phyloP scores from a whole-genome alignment of 2,888 invertebrate genomes.

The Sesia bembeciformis region DNA sequence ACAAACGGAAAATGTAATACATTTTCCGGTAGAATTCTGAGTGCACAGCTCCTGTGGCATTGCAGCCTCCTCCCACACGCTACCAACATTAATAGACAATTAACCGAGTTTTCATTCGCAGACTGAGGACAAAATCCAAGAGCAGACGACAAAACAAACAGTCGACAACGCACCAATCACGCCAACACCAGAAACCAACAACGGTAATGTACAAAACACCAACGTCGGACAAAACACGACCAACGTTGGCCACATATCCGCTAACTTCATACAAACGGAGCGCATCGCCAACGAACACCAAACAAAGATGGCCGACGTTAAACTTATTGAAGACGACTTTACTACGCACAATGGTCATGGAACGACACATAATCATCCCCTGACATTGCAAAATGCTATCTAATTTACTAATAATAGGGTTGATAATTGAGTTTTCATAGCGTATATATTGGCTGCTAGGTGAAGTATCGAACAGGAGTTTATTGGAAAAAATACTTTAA shows the following conservation, averaged over 20 bases:
- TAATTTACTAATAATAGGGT: conserved; percentile 29
- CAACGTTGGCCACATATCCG: conserved; percentile 42
- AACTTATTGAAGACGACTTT: conserved; percentile 46
- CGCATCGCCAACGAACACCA: conserved; percentile 33
- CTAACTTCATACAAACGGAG: conserved; percentile 55
- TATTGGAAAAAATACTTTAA: too few relatives aligned
- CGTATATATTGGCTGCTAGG: conserved; percentile 47
- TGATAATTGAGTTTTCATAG: conserved; percentile 28
- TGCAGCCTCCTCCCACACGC: too few relatives aligned
- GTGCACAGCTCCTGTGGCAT: too few relatives aligned
- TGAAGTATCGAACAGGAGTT: too few relatives aligned
- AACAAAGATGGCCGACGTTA: conserved; percentile 22
- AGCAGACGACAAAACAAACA: conserved; percentile 26
- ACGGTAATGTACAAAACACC: conserved; percentile 32
- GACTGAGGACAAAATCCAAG: conserved; percentile 47
- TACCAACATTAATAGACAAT: too few relatives aligned
- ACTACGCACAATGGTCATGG: conserved; percentile 63
- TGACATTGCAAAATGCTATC: conserved; percentile 61
- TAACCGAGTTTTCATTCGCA: conserved; percentile 10
- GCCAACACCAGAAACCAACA: conserved; percentile 34
- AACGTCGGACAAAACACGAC: conserved; percentile 7
- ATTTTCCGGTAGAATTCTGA: too few relatives aligned
- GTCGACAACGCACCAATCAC: conserved; percentile 29
- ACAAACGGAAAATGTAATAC: too few relatives aligned
- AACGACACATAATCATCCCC: conserved; percentile 37